A percentile compares a stretch with the other conserved stretches of the same genome.
Evolutionary conservation across 2,113 vertebrate genomes (phyloP).

Genomic region (Poecilia latipinna): DNA sequence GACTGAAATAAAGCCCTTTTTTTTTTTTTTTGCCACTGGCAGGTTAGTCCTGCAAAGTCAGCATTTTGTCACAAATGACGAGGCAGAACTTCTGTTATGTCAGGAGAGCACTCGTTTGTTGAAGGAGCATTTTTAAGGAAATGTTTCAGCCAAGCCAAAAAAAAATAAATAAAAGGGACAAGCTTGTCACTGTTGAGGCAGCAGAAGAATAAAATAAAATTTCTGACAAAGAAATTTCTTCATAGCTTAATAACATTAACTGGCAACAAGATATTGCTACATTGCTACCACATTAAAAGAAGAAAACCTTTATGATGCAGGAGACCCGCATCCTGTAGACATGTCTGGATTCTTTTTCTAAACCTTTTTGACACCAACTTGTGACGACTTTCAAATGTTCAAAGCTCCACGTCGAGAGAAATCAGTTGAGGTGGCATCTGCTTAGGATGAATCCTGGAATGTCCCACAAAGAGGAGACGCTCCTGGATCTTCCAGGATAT

Average conservation of each 20-base stretch:
- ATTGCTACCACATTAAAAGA: not conserved
- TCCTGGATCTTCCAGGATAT: too few species aligned
- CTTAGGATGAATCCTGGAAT: too few species aligned
- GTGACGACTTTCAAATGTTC: not conserved
- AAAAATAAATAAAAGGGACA: too few species aligned
- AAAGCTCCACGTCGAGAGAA: too few species aligned
- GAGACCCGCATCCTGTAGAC: not conserved
- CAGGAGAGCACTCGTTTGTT: not conserved
- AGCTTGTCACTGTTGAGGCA: not conserved
- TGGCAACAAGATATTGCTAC: too few species aligned
- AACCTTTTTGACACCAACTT: not conserved
- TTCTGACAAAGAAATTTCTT: not conserved
- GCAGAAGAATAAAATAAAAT: not conserved
- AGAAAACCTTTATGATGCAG: not conserved
- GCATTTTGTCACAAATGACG: not conserved
- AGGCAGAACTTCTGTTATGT: not conserved
- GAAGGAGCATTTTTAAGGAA: not conserved
- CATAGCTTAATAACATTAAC: not conserved
- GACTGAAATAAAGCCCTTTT: too few species aligned
- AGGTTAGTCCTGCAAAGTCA: too few species aligned
- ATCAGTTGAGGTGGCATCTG: too few species aligned
- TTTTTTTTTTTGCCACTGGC: too few species aligned
- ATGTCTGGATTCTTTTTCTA: not conserved
- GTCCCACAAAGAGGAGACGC: too few species aligned
- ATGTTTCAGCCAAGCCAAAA: not conserved